Base-by-base conservation (phyloP, 2,113 vertebrate species). In the Ia io region DNA sequence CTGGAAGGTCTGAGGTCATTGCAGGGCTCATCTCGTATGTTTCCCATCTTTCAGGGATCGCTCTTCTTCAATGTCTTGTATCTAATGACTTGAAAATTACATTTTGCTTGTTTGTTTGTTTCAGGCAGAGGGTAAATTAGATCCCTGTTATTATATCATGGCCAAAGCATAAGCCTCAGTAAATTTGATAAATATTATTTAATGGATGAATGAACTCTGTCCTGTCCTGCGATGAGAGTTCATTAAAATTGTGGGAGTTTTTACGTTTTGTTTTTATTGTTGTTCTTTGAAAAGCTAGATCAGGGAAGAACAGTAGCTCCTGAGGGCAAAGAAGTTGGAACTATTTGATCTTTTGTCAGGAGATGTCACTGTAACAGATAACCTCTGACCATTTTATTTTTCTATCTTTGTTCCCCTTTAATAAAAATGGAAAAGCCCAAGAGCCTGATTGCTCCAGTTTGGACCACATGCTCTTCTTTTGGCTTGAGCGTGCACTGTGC, bases 281-380 rank as follows among this genome's bases (percentile, higher is more conserved):
- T 90, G n/a, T 59, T 95, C 82, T 82, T 97, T 92, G 42, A 77
- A 96, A 97, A 96, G 10, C 35, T 59, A 23, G 71, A 53, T 91
- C 78, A 82, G 61, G 9, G 84, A 93, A 96, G 90, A 90, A 84
- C 11, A 56, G 3, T 73, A 37, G 25, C 32, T 85, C 9, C 28
- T 32, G 9, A 85, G 53, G 42, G 22, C 49, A 40, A 74, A 94
- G 35, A 56, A 87, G 18, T 35, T 30, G n/a, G 25, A 88, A 67
- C 32, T 76, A 40, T 73, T 71, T 78, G 51, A 28, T 80, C 23
- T 51, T 94, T 94, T 95, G 18, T 63, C 22, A 67, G 28, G 16
- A 88, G 9, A 47, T 1, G 3, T 42, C 42, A 13, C 20, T 63
- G 17, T 88, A 92, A 49, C 47, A 61, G 30, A 30, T n/a, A 28